Evolutionary conservation across 2,888 invertebrate genomes (phyloP), one percentile per base, ranked within the genome.

Genomic region (Eudasyphora cyanicolor): DNA sequence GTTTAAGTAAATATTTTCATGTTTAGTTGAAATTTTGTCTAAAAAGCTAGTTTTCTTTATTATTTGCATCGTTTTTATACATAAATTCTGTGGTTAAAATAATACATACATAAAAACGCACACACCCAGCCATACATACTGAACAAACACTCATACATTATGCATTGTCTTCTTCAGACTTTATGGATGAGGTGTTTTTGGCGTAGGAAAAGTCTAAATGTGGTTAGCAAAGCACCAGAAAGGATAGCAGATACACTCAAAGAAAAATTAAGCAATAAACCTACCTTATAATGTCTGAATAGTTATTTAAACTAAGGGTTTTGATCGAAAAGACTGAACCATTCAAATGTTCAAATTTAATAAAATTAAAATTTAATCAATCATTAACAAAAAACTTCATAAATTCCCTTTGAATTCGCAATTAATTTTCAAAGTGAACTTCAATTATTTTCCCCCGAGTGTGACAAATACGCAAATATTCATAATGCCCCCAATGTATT

Each of bases 1-100:
- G 7, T 38, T 32, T 29, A 73, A 35, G 57, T 69, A 62, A 82
- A 82, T 78, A 82, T 75, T 82, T 82, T 64, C 62, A 45, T 70
- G 49, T 69, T 74, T 60, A 60, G 70, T 62, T 69, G 74, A 77
- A 70, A 78, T 75, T 76, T 60, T 67, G 57, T 74, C 69, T 77
- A 29, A 74, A 35, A 76, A 67, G 45, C 1, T 35, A 74, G 73
- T 60, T n/a, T n/a, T n/a, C n/a, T n/a, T n/a, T n/a, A n/a, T n/a
- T n/a, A n/a, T n/a, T n/a, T n/a, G n/a, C n/a, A n/a, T n/a, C n/a
- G n/a, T n/a, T n/a, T n/a, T 32, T 62, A 17, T 62, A 32, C 8
- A 38, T 64, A 64, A 64, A 64, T 35, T 64, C 64, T 38, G 38
- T 38, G 64, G 64, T 64, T 64, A 35, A 38, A 35, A 64, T 64